Base-by-base conservation (phyloP, 2,888 invertebrate species). In the Cantharis lateralis region DNA sequence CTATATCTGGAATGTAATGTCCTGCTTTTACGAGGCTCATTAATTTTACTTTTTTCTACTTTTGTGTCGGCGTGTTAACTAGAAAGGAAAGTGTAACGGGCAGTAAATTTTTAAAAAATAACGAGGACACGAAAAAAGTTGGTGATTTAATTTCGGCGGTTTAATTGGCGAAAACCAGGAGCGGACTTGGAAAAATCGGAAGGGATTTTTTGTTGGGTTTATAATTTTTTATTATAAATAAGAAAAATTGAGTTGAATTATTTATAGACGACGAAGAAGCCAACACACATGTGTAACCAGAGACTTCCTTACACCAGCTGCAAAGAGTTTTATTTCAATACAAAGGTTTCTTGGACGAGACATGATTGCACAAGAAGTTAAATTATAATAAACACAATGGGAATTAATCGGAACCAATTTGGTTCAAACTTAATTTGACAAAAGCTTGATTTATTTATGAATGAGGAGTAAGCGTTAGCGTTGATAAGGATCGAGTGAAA, bases 281-380 rank as follows among this genome's bases (percentile, higher is more conserved):
- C 18, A 75, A 68, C 79, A 82, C 83, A 84, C 82, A 83, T 85
- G 85, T 86, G 86, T 85, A 86, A 86, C 84, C 80, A 81, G 85
- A 86, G 84, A 86, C 85, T 86, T 86, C 85, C 86, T 86, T 85
- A 85, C 86, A 86, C 85, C 86, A 85, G 85, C 86, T 86, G 86
- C 83, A 78, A 75, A 68, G 78, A 82, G 81, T 84, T 84, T 84
- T 82, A 83, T 83, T 83, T 83, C 82, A 66, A 66, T 24, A 82
- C 82, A 75, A 72, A 84, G 84, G 83, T 83, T 84, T 84, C 84
- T 81, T 80, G 72, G 32, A 66, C 66, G 66, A 74, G n/a, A 24
- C 24, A 24, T 20, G 64, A 20, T 20, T 63, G 64, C 20, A 16
- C 16, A 66, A n/a, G 18, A 66, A 66, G 24, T 66, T 64, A 66